A percentile compares a stretch with the other conserved stretches of the same genome.
Evolutionary conservation across 1,140 invertebrate genomes (phyloP).

Genomic region (Nephotettix cincticeps): DNA sequence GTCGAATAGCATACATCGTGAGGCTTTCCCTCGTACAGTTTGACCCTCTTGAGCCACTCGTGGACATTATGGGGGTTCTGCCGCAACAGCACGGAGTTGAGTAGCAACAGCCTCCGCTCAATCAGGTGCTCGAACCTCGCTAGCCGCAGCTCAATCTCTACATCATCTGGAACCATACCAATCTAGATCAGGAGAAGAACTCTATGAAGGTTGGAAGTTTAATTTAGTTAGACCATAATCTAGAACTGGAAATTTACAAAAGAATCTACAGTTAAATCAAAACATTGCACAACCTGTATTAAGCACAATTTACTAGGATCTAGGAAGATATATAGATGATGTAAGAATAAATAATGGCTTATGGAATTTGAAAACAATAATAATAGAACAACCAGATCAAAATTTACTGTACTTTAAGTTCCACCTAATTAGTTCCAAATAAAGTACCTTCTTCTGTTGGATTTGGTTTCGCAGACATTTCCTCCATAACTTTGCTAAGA

Average conservation of each 20-base stretch:
- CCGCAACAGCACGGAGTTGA: slow-evolving; percentile 94
- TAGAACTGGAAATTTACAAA: no score
- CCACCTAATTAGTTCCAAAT: background rate
- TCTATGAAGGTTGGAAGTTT: no score
- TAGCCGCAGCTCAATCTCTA: slow-evolving; percentile 88
- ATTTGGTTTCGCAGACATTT: slow-evolving; percentile 64
- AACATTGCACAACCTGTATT: no score
- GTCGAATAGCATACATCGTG: slow-evolving; percentile 39
- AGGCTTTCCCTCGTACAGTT: slow-evolving; percentile 91
- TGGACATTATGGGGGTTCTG: slow-evolving; percentile 99
- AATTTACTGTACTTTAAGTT: no score
- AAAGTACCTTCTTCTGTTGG: slow-evolving; percentile 74
- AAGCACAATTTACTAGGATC: no score
- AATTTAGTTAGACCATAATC: no score
- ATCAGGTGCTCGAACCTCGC: slow-evolving; percentile 95
- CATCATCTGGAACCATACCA: slow-evolving; percentile 80
- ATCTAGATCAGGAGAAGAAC: no score
- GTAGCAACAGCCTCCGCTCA: slow-evolving; percentile 86
- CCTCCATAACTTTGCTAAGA: slow-evolving; percentile 90
- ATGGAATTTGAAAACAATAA: no score
- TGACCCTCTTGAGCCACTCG: slow-evolving; percentile 97
- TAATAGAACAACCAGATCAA: no score
- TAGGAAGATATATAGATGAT: no score
- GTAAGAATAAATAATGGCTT: no score
- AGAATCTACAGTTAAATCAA: no score